A percentile compares a stretch with the other conserved stretches of the same genome.
Evolutionary conservation across 2,888 invertebrate species (phyloP).

Genomic region (Acanthopleura granulata): DNA sequence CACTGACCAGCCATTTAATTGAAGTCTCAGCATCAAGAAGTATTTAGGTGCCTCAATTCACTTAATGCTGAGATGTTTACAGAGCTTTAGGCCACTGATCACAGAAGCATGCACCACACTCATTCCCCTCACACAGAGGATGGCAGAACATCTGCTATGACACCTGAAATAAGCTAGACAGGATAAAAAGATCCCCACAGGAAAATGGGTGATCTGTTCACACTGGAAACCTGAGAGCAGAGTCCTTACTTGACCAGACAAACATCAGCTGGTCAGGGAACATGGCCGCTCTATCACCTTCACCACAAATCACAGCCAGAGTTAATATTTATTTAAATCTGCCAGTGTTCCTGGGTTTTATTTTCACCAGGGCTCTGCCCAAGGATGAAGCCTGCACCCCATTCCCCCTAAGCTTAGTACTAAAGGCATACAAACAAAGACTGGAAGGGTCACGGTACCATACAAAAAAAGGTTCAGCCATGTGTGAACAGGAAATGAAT

Average conservation of each 20-base stretch:
- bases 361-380: background rate
- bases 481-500: slow-evolving; percentile 6
- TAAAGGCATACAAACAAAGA: slow-evolving; percentile 1
- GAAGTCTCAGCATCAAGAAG: no score
- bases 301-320: background rate
- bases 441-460: background rate
- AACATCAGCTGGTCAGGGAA: background rate
- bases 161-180: no score
- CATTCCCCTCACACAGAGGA: no score
- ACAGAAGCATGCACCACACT: no score
- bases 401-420: background rate
- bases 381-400: background rate
- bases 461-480: background rate
- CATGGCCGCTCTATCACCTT: background rate
- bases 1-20: no score
- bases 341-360: background rate
- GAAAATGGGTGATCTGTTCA: no score
- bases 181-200: no score
- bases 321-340: slow-evolving; percentile 9
- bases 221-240: background rate
- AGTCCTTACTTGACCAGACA: background rate
- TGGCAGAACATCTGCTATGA: no score
- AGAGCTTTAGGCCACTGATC: no score
- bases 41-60: no score
- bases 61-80: no score